Evolutionary conservation across 2,888 invertebrate genomes (phyloP), one percentile per base, ranked within the genome.

Genomic region (Laothoe populi): DNA sequence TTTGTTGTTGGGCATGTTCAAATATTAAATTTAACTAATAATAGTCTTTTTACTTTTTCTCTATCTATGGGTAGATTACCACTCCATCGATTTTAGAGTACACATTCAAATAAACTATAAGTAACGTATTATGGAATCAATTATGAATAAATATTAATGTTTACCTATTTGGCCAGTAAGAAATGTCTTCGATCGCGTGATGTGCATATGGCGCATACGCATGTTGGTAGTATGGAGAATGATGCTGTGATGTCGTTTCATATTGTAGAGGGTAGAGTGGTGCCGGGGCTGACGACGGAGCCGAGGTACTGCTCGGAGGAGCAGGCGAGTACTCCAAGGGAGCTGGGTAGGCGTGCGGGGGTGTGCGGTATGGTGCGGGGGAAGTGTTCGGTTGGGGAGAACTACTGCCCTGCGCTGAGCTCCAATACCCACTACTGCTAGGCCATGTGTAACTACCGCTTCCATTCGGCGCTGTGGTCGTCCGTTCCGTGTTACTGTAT

Each of bases 161-260:
- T n/a, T 64, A 91, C 92, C 92, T 85, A 70, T 92, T 92, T 40
- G 91, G 91, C 92, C 92, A 92, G 65, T 92, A 92, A 0, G 92
- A 91, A 59, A 92, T 91, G 69, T 92, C 92, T 72, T 92, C 92
- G 61, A 92, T 90, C 4, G 91, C 88, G 63, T 92, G 92, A 69
- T 92, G 92, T 21, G 89, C 90, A 65, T 92, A 92, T 11, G 92
- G 91, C 45, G 91, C 88, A 64, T 92, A 92, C 21, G 92, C 90
- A 66, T 91, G 91, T 70, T 92, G 92, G 64, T 92, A 92, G 66
- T 92, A 92, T 0, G 92, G 86, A 3, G 92, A 87, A 66, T 90
- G 91, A 58, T 91, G 91, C 64, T 92, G 92, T 24, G 88, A 70
- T 0, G 90, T 75, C 3, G 89, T 73, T 57, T 92, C 92, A 49